These are phyloP conservation scores for Crossocerus cetratus DNA, from an alignment of 2,888 invertebrate species.

Conservation along the genomic window DNA sequence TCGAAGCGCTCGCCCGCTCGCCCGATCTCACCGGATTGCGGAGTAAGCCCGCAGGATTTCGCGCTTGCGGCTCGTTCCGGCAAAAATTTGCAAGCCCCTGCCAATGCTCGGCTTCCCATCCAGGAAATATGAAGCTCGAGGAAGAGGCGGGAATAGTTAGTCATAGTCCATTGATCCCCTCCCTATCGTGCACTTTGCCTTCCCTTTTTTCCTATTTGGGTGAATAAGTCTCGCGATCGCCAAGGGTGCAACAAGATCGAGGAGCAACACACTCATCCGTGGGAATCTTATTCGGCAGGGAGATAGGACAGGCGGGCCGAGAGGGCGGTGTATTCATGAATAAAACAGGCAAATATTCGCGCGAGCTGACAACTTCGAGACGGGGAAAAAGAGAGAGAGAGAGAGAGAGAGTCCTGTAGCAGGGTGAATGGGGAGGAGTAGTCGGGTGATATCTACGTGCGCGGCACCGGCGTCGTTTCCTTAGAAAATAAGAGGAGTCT, in stretches of 20 bases:
- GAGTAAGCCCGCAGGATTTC: conserved; percentile 1
- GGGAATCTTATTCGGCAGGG: conserved; percentile 48
- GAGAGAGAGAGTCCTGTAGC: no score
- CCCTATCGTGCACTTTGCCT: no score
- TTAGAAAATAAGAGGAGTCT: conserved; percentile 24
- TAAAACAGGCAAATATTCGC: conserved; percentile 60
- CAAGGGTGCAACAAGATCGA: conserved; percentile 31
- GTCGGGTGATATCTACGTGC: no score
- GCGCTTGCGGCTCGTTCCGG: not conserved
- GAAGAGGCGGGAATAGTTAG: not conserved
- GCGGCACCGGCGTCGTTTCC: no score
- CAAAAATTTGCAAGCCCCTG: conserved; percentile 5
- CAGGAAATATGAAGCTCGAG: not conserved
- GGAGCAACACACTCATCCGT: conserved; percentile 32
- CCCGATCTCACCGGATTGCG: conserved; percentile 2
- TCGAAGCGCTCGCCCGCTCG: conserved; percentile 35
- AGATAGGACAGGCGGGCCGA: conserved; percentile 55
- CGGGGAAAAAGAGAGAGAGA: no score
- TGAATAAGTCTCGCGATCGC: conserved; percentile 19
- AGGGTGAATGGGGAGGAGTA: no score
- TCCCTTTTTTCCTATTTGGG: conserved; percentile 37
- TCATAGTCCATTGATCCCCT: no score
- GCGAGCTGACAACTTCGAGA: conserved; percentile 44
- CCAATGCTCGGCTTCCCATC: not conserved
- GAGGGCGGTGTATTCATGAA: conserved; percentile 57